A percentile compares a stretch with the other conserved stretches of the same genome.
These are phyloP conservation scores for Gari tellinella DNA, from an alignment of 2,888 invertebrate species.

Conservation along the genomic window DNA sequence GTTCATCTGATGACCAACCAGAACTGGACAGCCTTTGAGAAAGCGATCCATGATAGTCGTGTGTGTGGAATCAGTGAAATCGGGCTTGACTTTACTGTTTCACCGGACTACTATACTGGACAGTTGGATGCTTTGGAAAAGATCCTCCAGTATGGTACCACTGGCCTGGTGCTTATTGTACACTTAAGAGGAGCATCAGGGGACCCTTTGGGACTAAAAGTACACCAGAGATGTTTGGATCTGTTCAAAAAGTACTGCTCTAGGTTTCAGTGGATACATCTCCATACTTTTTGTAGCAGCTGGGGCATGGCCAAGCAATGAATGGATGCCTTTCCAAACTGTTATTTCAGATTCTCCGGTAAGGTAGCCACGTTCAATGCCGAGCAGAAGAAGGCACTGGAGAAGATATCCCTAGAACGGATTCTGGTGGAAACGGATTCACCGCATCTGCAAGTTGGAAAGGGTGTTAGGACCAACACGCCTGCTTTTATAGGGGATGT, in stretches of 20 bases:
- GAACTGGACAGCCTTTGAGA: not conserved
- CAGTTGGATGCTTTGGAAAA: conserved; percentile 1
- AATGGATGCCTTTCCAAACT: not conserved
- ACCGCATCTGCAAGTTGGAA: too few relatives aligned
- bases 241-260: not conserved
- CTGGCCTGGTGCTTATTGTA: not conserved
- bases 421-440: conserved; percentile 4
- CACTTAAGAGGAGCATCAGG: not conserved
- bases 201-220: not conserved
- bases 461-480: not conserved
- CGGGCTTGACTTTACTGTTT: not conserved
- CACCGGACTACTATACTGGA: not conserved
- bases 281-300: not conserved
- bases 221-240: not conserved
- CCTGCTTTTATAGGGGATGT: conserved; percentile 6
- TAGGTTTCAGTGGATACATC: conserved; percentile 1
- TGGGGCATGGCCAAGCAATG: conserved; percentile 2
- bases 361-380: not conserved
- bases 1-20: not conserved
- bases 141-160: not conserved
- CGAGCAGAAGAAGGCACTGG: conserved; percentile 3
- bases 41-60: not conserved
- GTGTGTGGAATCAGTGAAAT: not conserved
- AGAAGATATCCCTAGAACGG: not conserved
- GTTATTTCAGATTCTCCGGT: conserved; percentile 2